A percentile compares a stretch with the other conserved stretches of the same genome.
phyloP scores from a whole-genome alignment of 2,797 vertebrate genomes.

The Bovichtus variegatus region DNA sequence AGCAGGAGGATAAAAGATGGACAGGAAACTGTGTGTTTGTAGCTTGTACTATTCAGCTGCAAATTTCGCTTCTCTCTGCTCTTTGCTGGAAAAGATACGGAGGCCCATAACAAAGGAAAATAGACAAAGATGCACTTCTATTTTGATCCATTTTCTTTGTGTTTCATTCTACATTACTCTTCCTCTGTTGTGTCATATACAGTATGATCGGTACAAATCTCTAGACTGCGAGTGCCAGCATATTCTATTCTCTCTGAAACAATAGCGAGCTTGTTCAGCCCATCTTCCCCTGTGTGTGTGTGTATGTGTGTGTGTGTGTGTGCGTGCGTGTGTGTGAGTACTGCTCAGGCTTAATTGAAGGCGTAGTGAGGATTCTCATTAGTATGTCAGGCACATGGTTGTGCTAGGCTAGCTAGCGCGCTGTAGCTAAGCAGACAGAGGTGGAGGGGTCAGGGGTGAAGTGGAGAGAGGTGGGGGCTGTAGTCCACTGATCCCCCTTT shows the following conservation, averaged over 20 bases:
- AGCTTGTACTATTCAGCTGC: constrained; percentile 60
- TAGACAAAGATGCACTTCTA: constrained; percentile 60
- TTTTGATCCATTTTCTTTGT: constrained; percentile 65
- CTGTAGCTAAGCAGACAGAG: constrained; percentile 65
- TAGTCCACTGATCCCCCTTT: constrained; percentile 20
- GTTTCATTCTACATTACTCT: constrained; percentile 51
- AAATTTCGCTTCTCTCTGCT: constrained; percentile 51
- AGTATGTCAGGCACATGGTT: constrained; percentile 70
- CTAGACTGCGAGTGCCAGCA: constrained; percentile 42
- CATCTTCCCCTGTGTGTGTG: constrained; percentile 24
- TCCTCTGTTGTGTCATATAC: constrained; percentile 51
- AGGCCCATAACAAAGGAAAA: constrained; percentile 46
- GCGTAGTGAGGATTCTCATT: constrained; percentile 67
- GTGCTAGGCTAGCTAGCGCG: constrained; percentile 51
- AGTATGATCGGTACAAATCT: constrained; percentile 54
- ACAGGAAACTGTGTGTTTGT: constrained; percentile 59
- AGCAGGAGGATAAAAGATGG: constrained; percentile 53
- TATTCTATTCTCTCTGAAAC: constrained; percentile 62
- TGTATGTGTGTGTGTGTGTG: constrained; percentile 2
- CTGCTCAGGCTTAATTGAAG: constrained; percentile 66
- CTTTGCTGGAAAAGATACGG: constrained; percentile 45
- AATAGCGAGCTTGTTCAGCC: constrained; percentile 51
- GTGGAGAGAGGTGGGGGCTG: constrained; percentile 46
- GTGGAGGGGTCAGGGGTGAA: constrained; percentile 65
- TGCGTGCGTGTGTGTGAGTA: constrained; percentile 7